These are phyloP conservation scores for Myrmophylax atrothorax DNA, from an alignment of 2,113 vertebrate genomes.

Conservation along the genomic window DNA sequence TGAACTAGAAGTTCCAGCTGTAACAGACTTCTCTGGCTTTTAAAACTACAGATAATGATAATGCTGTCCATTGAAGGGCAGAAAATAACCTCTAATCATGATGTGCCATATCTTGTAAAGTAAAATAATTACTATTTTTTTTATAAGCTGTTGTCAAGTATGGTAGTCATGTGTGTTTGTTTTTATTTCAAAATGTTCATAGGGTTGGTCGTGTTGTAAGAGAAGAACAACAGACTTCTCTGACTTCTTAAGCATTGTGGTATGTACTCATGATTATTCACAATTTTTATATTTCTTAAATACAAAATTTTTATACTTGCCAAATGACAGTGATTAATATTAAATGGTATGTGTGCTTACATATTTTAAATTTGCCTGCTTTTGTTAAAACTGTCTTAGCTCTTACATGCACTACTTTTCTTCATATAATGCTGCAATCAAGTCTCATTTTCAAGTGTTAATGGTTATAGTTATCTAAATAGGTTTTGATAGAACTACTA, in stretches of 20 bases:
- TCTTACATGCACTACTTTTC: not conserved
- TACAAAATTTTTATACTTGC: not conserved
- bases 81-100: not conserved
- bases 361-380: not conserved
- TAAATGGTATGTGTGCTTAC: not conserved
- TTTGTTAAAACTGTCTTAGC: not conserved
- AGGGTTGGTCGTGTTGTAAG: constrained; percentile 99
- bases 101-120: not conserved
- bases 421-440: not conserved
- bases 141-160: not conserved
- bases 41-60: not conserved
- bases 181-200: constrained; percentile 8
- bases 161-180: not conserved
- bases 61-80: not conserved
- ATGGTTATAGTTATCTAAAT: not conserved
- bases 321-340: not conserved
- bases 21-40: not conserved
- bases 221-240: constrained; percentile 97
- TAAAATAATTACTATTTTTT: not conserved
- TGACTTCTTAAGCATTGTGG: constrained; percentile 94
- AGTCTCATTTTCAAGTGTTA: not conserved
- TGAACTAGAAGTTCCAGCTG: not conserved
- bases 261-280: constrained; percentile 71
- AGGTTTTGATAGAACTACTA: not conserved
- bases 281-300: not conserved